These are phyloP conservation scores for Gallinago solitaria DNA, from an alignment of 2,797 vertebrate species.

Conservation along the genomic window DNA sequence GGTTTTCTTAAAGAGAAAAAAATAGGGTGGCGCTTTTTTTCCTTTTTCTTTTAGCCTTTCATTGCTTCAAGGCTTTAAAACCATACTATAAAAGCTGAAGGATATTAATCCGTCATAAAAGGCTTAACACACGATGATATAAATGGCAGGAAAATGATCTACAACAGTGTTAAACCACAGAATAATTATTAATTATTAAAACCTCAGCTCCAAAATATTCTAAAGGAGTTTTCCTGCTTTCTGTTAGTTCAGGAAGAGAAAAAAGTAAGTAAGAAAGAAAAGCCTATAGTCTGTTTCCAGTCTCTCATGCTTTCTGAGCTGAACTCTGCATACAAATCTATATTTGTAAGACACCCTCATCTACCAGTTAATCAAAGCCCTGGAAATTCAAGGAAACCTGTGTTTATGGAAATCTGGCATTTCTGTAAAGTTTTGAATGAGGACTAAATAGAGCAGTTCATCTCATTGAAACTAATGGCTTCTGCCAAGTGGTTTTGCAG, in stretches of 20 bases:
- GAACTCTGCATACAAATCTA: constrained; percentile 76
- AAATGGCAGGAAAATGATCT: constrained; percentile 62
- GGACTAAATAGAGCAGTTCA: constrained; percentile 84
- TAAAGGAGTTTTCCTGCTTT: constrained; percentile 52
- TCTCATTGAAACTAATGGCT: constrained; percentile 84
- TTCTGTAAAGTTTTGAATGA: constrained; percentile 83
- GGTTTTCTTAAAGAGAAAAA: not conserved
- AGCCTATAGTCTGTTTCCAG: constrained; percentile 45
- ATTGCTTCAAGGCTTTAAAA: constrained; percentile 62
- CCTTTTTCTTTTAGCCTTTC: constrained; percentile 22
- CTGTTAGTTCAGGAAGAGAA: constrained; percentile 58
- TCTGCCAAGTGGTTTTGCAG: constrained; percentile 91
- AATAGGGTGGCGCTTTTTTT: not conserved
- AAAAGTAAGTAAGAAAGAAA: constrained; percentile 55
- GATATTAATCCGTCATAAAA: constrained; percentile 71
- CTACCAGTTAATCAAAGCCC: constrained; percentile 81
- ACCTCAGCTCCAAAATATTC: constrained; percentile 27
- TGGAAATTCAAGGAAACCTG: constrained; percentile 83
- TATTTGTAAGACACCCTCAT: constrained; percentile 77
- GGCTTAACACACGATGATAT: constrained; percentile 59
- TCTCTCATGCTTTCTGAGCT: constrained; percentile 53
- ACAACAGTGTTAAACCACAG: constrained; percentile 58
- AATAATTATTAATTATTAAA: constrained; percentile 71
- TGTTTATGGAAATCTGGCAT: constrained; percentile 84
- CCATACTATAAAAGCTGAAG: constrained; percentile 52